These are phyloP conservation scores for Danaus plexippus DNA, from an alignment of 1,140 invertebrate genomes.

Conservation along the genomic window DNA sequence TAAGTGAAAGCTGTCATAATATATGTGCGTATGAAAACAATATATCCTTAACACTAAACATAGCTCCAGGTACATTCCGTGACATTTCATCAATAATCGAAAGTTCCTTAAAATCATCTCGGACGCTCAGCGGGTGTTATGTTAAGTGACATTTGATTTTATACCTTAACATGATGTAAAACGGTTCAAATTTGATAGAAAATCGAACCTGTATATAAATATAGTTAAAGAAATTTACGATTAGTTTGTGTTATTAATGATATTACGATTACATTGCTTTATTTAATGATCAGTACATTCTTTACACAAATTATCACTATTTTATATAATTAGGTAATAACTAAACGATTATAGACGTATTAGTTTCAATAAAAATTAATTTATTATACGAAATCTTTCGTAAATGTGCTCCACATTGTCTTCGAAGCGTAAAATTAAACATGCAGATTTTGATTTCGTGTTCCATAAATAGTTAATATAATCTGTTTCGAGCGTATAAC, in stretches of 20 bases:
- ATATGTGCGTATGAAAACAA: no score
- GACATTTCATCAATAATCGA: slow-evolving; percentile 55
- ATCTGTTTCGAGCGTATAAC: slow-evolving; percentile 32
- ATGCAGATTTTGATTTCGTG: background rate
- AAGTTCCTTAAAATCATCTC: slow-evolving; percentile 28
- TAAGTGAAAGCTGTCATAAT: no score
- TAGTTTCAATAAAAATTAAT: background rate
- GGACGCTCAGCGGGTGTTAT: slow-evolving; percentile 36
- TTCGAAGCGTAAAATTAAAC: no score
- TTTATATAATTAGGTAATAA: background rate
- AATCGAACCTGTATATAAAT: no score
- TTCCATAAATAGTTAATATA: slow-evolving; percentile 24
- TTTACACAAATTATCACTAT: no score
- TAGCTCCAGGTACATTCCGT: slow-evolving; percentile 9
- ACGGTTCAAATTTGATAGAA: no score
- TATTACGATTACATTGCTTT: slow-evolving; percentile 37
- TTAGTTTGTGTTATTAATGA: slow-evolving; percentile 38
- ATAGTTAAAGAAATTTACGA: no score
- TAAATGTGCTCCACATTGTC: no score
- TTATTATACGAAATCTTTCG: background rate
- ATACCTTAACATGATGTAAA: no score
- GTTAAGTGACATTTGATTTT: background rate
- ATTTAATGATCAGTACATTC: slow-evolving; percentile 9
- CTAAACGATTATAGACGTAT: background rate
- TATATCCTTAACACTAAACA: no score